Percentiles rank a stretch among this genome's conserved stretches.
phyloP scores from a whole-genome alignment of 1,140 invertebrate species.

The Lepidotrigona ventralis region DNA sequence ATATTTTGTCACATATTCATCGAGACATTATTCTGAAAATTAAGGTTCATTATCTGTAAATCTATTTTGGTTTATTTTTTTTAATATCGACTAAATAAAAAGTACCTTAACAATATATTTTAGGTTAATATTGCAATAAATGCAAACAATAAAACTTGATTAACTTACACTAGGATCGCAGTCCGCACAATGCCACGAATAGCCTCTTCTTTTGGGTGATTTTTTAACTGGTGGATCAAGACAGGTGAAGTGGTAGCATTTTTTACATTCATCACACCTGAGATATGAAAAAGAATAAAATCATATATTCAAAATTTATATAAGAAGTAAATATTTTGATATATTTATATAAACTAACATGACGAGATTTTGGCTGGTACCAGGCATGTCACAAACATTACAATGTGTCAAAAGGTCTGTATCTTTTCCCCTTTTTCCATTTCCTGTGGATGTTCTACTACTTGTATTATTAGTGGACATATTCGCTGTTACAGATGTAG shows the following conservation, averaged over 20 bases:
- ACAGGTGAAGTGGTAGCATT: conserved; percentile 95
- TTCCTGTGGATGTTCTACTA: conserved; percentile 62
- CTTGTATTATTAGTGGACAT: conserved; percentile 49
- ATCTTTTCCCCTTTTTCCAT: conserved; percentile 73
- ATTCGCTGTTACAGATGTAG: conserved; percentile 29
- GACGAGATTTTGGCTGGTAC: conserved; percentile 84
- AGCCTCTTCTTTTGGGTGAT: conserved; percentile 94
- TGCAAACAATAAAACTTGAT: conserved; percentile 54
- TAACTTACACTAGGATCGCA: conserved; percentile 93
- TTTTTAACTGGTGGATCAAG: conserved; percentile 96
- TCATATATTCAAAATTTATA: not conserved
- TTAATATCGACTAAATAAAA: conserved; percentile 54
- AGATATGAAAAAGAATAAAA: conserved; percentile 33
- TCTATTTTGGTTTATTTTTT: not conserved
- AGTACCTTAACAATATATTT: conserved; percentile 50
- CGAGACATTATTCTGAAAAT: not conserved
- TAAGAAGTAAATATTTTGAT: conserved; percentile 16
- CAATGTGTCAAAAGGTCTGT: conserved; percentile 81
- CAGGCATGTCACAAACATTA: conserved; percentile 84
- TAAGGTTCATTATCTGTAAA: not conserved
- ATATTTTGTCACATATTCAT: conserved; percentile 46
- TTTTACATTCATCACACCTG: conserved; percentile 95
- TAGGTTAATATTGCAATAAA: conserved; percentile 13
- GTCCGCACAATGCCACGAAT: conserved; percentile 97
- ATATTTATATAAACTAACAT: conserved; percentile 79